Percentiles rank a stretch among this genome's conserved stretches.
Conservation (phyloP, 2,797 vertebrate species). For the Fringilla coelebs region DNA sequence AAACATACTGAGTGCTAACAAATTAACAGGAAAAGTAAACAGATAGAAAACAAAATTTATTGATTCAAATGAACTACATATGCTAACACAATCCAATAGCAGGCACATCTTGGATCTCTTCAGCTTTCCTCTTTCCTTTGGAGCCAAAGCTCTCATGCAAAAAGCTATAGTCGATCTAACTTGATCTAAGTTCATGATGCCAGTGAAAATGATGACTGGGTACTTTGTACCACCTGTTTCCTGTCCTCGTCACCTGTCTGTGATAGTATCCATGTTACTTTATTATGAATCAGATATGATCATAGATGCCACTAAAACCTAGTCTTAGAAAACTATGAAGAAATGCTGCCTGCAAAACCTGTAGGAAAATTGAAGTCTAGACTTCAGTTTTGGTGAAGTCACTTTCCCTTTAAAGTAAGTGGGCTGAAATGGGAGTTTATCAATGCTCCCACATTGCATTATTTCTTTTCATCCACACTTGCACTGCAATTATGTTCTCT, state of each 20-base stretch:
- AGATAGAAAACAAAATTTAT: background rate
- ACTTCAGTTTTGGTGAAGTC: background rate
- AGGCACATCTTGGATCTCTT: background rate
- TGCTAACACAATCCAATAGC: background rate
- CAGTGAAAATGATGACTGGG: accelerated
- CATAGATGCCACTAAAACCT: background rate
- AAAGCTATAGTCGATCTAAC: background rate
- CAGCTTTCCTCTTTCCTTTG: background rate
- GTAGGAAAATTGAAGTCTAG: background rate
- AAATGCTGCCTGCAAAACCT: background rate
- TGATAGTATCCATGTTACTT: background rate
- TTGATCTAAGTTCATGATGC: background rate
- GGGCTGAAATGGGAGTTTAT: background rate
- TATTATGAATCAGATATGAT: background rate
- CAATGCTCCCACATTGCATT: background rate
- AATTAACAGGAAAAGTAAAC: background rate
- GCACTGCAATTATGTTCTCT: background rate
- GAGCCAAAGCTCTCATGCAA: background rate
- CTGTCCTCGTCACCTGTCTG: background rate
- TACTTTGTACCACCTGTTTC: background rate
- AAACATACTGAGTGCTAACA: background rate
- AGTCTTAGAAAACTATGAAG: background rate
- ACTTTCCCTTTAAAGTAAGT: background rate
- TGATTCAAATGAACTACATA: background rate
- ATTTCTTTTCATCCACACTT: background rate